phyloP scores from a whole-genome alignment of 2,888 invertebrate genomes.

The Melikaiella ostensackeni region DNA sequence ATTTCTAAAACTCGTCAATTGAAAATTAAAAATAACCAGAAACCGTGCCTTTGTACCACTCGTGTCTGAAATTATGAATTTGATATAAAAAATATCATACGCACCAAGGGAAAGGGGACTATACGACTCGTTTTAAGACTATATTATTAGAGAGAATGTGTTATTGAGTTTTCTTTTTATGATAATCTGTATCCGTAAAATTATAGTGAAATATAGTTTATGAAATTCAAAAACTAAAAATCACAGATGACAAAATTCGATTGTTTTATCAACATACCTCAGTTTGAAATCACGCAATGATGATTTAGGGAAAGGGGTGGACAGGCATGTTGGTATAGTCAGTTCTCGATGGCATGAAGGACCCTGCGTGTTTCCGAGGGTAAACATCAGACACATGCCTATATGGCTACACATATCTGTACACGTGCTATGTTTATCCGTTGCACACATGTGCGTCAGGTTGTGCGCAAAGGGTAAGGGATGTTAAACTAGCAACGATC shows the following conservation, averaged over 20 bases:
- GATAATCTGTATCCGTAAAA: too few species aligned
- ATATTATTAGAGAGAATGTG: too few species aligned
- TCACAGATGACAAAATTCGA: not conserved
- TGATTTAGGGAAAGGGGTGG: not conserved
- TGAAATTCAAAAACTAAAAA: too few species aligned
- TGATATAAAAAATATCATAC: too few species aligned
- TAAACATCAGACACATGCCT: constrained; percentile 32
- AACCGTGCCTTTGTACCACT: too few species aligned
- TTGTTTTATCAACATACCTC: not conserved
- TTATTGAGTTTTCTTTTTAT: too few species aligned
- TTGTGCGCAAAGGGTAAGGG: constrained; percentile 42
- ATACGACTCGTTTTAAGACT: too few species aligned
- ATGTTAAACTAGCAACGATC: constrained; percentile 51
- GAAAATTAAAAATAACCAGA: too few species aligned
- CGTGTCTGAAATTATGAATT: too few species aligned
- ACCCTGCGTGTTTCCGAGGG: constrained; percentile 21
- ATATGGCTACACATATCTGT: constrained; percentile 19
- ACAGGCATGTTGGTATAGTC: constrained; percentile 16
- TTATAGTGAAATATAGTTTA: too few species aligned
- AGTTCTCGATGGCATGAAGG: constrained; percentile 36
- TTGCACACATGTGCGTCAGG: constrained; percentile 2
- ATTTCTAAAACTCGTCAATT: too few species aligned
- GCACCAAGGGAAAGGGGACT: too few species aligned
- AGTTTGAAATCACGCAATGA: not conserved
- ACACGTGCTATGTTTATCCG: constrained; percentile 24